phyloP scores from a whole-genome alignment of 2,113 vertebrate species.

The Gopherus evgoodei region DNA sequence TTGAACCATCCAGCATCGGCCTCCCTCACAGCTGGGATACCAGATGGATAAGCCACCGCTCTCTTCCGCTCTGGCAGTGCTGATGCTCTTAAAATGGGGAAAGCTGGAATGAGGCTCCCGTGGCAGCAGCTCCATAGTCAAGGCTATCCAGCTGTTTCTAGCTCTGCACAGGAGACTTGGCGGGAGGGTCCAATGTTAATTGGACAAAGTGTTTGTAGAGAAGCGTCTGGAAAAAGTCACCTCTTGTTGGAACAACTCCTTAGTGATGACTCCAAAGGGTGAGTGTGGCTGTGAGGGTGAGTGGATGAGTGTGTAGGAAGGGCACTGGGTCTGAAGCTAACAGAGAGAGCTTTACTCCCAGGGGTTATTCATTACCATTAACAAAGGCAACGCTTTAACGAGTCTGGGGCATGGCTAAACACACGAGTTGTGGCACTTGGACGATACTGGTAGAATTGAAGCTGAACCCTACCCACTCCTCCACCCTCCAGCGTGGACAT shows the following conservation, averaged over 20 bases:
- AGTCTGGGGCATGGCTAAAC: not conserved
- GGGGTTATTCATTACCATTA: not conserved
- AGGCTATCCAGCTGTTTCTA: not conserved
- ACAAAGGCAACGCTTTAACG: not conserved
- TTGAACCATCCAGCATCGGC: not conserved
- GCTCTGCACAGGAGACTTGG: not conserved
- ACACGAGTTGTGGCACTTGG: not conserved
- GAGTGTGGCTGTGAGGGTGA: too few relatives aligned
- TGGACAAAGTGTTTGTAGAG: not conserved
- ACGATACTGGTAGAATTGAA: not conserved
- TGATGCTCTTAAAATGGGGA: not conserved
- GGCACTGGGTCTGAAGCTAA: not conserved
- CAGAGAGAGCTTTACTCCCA: not conserved
- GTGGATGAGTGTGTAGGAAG: not conserved
- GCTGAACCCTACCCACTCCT: not conserved
- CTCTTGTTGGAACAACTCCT: not conserved
- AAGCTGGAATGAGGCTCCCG: not conserved
- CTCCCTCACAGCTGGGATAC: constrained; percentile 7
- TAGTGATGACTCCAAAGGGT: not conserved
- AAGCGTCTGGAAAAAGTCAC: not conserved
- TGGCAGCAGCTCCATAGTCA: not conserved
- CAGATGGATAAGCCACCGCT: not conserved
- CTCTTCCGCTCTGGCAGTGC: not conserved
- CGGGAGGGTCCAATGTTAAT: not conserved
- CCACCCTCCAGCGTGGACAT: not conserved